Evolutionary conservation across 2,113 vertebrate genomes (phyloP), one percentile per base, ranked within the genome.

Genomic region (Epinephelus fuscoguttatus): DNA sequence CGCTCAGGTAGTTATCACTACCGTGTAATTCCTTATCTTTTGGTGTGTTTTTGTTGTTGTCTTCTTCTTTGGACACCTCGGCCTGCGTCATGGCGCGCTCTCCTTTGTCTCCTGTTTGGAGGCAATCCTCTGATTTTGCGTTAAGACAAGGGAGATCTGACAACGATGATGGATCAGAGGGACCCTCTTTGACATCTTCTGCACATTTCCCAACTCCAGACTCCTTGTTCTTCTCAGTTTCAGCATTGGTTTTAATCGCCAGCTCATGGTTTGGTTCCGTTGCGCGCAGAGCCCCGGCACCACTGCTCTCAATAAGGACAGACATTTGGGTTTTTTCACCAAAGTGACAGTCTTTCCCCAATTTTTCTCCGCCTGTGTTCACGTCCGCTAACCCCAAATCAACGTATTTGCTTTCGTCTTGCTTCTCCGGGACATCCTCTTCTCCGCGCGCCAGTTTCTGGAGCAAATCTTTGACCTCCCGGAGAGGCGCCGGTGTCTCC

Each of bases 21-120:
- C 70, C 82, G 33, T 84, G 83, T 2, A 91, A 75, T 7, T 87
- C 90, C 59, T 95, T 95, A 3, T 94, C 93, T 21, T 90, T 92
- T 33, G 9, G 88, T 84, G 27, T 82, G 92, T 47, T 92, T 79
- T 81, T 88, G 77, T 56, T 81, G 75, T 84, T 81, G 75, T 84
- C 87, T 3, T 81, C 82, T 49, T n/a, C 33, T 45, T 70, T 75
- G 21, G 84, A 73, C 59, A 59, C 67, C 1, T 64, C 62, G 0
- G 23, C 40, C 23, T 69, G 81, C 70, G 72, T 73, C 0, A 42
- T 6, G 15, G 14, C 66, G 56, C 69, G 19, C 61, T 25, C 70
- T 14, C 70, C 2, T 12, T 47, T 18, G 52, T 80, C 82, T 47
- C 56, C 49, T 0, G 71, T 3, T 40, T 67, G 47, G 13, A 25